Base-by-base conservation (phyloP, 2,113 vertebrate species). In the Dipodomys spectabilis region DNA sequence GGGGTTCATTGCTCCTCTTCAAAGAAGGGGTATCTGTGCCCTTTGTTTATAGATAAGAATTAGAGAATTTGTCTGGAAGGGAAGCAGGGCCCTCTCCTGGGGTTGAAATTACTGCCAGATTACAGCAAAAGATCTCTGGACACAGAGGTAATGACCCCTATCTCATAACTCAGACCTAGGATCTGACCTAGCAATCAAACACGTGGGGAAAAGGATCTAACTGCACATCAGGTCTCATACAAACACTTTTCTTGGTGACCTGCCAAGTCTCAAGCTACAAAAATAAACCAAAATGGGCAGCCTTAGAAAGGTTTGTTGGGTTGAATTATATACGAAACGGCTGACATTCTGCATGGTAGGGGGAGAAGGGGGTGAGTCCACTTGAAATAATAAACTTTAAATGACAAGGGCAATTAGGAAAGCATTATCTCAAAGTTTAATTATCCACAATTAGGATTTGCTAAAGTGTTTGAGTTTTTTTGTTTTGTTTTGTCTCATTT, bases 381-480 rank as follows among this genome's bases (percentile, higher is more conserved):
- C 13, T 68, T 73, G 32, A 83, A 73, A 79, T 28, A 32, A 45
- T 45, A 45, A 5, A 39, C 20, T 67, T 82, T 67, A 75, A 86
- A 69, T 68, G 23, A 88, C 4, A 92, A 74, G 20, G 44, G 83
- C 71, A 64, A 67, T 73, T 68, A 3, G 27, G 88, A 93, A 87
- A 93, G 19, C 20, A 67, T 44, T 30, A 2, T 49, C 2, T 88
- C 30, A 62, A 35, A 74, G 78, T 92, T 93, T 85, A 94, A 35
- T 90, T 80, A 83, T 45, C 25, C 30, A 44, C 53, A 57, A 57
- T 57, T 57, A 57, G 53, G 15, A 18, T 57, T 18, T 57, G 53
- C 15, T 16, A 57, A 57, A 57, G 12, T 57, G 12, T 53, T 53
- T 53, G 53, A 57, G 15, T 57, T 57, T 57, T 57, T 57, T 57